phyloP scores from a whole-genome alignment of 2,113 vertebrate genomes.

The Cochlearius cochlearius region DNA sequence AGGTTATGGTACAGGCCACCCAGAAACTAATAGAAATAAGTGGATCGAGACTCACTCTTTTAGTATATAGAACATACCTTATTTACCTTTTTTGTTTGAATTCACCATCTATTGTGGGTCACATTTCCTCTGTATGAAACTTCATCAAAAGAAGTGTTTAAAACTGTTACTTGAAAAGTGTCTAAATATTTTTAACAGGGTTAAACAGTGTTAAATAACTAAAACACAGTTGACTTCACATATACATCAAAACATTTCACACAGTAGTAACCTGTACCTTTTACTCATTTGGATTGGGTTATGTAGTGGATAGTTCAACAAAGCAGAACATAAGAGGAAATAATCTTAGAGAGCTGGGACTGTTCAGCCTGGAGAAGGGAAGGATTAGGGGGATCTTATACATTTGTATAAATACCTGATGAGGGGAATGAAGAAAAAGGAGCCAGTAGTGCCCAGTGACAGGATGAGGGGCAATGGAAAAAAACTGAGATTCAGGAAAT shows the following conservation, averaged over 20 bases:
- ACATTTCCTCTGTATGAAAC: neutral
- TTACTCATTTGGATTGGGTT: neutral
- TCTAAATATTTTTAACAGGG: neutral
- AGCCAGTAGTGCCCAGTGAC: neutral
- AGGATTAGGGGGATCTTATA: neutral
- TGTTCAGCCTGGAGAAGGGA: neutral
- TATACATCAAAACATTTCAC: neutral
- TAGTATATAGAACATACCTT: neutral
- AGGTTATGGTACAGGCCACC: fast-evolving
- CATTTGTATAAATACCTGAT: neutral
- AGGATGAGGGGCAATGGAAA: neutral
- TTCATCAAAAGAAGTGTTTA: neutral
- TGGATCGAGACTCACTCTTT: neutral
- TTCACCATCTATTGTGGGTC: neutral
- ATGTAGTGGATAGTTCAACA: neutral
- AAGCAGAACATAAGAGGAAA: neutral
- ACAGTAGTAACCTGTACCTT: neutral
- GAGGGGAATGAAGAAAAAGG: neutral
- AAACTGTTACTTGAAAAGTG: neutral
- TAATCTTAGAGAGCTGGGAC: neutral
- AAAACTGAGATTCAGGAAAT: neutral
- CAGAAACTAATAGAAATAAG: neutral
- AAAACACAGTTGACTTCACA: neutral
- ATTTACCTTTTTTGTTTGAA: neutral
- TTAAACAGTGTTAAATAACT: neutral